phyloP scores from a whole-genome alignment of 2,888 invertebrate species.

The Pseudoips prasinana region DNA sequence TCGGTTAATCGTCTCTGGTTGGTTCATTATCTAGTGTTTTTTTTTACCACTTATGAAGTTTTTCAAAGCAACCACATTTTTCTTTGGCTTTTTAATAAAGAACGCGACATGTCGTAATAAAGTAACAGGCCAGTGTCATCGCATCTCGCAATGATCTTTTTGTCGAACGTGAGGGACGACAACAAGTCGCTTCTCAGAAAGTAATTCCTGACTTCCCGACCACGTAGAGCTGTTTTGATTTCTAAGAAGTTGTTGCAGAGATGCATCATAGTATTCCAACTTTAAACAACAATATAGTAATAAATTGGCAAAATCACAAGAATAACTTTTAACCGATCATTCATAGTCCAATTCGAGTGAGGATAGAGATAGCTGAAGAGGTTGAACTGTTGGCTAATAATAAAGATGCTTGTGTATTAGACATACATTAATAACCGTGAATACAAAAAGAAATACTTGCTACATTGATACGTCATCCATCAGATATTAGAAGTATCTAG shows the following conservation, averaged over 20 bases:
- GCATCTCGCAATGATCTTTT: constrained; percentile 38
- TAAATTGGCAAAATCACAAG: constrained; percentile 11
- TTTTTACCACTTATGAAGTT: constrained; percentile 15
- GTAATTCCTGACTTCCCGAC: constrained; percentile 49
- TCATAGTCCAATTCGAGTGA: too few relatives aligned
- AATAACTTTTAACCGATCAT: too few relatives aligned
- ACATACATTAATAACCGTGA: too few relatives aligned
- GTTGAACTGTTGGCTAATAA: too few relatives aligned
- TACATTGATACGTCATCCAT: too few relatives aligned
- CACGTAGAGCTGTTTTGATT: constrained; percentile 50
- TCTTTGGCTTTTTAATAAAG: constrained; percentile 22
- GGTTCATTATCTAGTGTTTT: constrained; percentile 17
- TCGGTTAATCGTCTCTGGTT: constrained; percentile 15
- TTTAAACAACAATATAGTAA: constrained; percentile 10
- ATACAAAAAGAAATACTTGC: too few relatives aligned
- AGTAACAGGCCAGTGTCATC: constrained; percentile 32
- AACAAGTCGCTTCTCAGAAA: constrained; percentile 57
- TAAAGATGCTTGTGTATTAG: too few relatives aligned
- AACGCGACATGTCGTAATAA: constrained; percentile 21
- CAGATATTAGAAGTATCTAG: too few relatives aligned
- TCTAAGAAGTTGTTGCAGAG: constrained; percentile 46
- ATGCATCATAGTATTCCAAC: constrained; percentile 17
- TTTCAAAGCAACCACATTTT: constrained; percentile 1
- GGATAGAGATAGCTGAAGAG: too few relatives aligned
- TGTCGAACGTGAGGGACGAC: constrained; percentile 48